phyloP scores from a whole-genome alignment of 1,140 invertebrate species.

The Drosophila cardini region DNA sequence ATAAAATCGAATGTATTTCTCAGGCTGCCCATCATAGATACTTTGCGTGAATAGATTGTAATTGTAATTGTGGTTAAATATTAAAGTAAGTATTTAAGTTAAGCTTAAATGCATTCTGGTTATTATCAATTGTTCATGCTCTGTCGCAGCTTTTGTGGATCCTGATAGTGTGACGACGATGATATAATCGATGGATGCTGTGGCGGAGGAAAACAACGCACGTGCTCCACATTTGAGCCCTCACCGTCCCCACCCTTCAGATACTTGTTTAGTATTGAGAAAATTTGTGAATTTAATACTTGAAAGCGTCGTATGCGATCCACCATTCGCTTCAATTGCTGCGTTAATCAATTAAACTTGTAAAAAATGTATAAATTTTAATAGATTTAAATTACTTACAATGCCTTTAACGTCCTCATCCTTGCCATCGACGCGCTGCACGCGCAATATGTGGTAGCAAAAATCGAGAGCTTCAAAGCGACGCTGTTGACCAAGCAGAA shows the following conservation, averaged over 20 bases:
- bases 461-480: constrained; percentile 99
- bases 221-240: constrained; percentile 96
- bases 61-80: constrained; percentile 46
- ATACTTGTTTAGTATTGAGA: constrained; percentile 98
- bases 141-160: constrained; percentile 83
- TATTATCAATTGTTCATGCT: constrained; percentile 80
- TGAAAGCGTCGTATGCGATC: constrained; percentile 98
- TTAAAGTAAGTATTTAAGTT: constrained; percentile 54
- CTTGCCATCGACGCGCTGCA: constrained; percentile 98
- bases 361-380: neutral
- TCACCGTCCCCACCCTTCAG: constrained; percentile 93
- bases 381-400: constrained; percentile 88
- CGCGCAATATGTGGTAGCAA: constrained; percentile 98
- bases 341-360: constrained; percentile 68
- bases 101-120: constrained; percentile 58
- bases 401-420: constrained; percentile 98
- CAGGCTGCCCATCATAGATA: constrained; percentile 4
- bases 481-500: constrained; percentile 97
- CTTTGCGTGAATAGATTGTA: constrained; percentile 31
- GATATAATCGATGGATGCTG: constrained; percentile 89
- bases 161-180: constrained; percentile 83
- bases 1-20: constrained; percentile 71
- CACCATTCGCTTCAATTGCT: constrained; percentile 98
- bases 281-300: constrained; percentile 99
- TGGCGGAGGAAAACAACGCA: constrained; percentile 97